A percentile compares a stretch with the other conserved stretches of the same genome.
Evolutionary conservation across 2,797 vertebrate genomes (phyloP).

Genomic region (Aldrovandia affinis): DNA sequence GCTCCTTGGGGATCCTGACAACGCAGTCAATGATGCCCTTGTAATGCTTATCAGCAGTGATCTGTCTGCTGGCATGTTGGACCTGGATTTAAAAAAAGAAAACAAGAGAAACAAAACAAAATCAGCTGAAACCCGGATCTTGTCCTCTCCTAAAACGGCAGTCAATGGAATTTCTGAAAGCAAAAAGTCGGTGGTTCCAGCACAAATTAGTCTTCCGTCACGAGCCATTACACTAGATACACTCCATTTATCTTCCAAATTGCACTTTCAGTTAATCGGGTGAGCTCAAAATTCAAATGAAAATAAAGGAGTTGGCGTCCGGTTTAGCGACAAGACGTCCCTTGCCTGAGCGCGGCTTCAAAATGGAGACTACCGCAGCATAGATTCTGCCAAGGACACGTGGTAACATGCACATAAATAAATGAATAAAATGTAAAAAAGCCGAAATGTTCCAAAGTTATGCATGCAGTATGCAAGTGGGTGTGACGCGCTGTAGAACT

Average conservation of each 20-base stretch:
- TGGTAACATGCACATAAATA: background rate
- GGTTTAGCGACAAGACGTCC: background rate
- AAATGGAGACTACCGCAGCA: conserved; percentile 40
- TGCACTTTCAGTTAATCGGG: background rate
- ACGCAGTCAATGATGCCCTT: conserved; percentile 91
- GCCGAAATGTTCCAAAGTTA: background rate
- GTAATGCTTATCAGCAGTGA: conserved; percentile 84
- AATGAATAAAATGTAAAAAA: no score
- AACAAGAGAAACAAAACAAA: background rate
- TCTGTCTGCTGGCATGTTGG: conserved; percentile 90
- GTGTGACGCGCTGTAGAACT: background rate
- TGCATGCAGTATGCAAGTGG: background rate
- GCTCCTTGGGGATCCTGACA: conserved; percentile 88
- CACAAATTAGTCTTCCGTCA: background rate
- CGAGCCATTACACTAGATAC: no score
- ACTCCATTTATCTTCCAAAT: background rate
- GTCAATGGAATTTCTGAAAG: background rate
- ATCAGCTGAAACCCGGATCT: no score
- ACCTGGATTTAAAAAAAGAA: conserved; percentile 62
- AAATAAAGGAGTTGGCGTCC: background rate
- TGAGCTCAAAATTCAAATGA: background rate
- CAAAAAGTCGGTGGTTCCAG: background rate
- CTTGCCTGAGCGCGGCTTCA: conserved; percentile 27
- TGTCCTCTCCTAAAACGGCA: no score
- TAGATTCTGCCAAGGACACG: conserved; percentile 38